These are phyloP conservation scores for Oscheius sp. DNA, from an alignment of 1,140 invertebrate genomes.

Conservation along the genomic window DNA sequence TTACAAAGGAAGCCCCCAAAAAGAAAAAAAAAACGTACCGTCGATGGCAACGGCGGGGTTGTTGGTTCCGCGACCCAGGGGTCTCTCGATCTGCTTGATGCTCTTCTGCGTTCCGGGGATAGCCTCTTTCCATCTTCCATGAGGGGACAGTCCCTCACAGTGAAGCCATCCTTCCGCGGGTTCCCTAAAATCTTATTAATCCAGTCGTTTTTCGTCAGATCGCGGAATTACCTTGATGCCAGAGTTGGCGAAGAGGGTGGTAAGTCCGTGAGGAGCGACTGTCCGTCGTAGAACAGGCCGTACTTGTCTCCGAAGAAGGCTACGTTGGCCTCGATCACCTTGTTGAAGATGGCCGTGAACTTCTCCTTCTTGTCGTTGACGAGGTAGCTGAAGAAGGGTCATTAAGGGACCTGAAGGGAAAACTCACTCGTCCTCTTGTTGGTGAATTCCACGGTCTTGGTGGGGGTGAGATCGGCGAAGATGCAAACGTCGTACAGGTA, in stretches of 20 bases:
- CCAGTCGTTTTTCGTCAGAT: too few species aligned
- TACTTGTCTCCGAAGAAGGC: not conserved
- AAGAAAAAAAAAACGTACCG: not conserved
- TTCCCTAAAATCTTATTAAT: too few species aligned
- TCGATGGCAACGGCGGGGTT: too few species aligned
- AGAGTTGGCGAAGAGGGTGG: too few species aligned
- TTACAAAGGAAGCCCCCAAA: too few species aligned
- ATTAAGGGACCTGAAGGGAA: too few species aligned
- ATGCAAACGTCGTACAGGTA: constrained; percentile 6
- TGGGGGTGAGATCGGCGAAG: not conserved
- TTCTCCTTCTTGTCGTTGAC: not conserved
- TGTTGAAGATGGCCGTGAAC: not conserved
- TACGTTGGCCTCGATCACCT: not conserved
- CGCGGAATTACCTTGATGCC: too few species aligned
- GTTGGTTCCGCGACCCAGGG: not conserved
- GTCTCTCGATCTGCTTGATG: not conserved
- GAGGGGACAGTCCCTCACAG: not conserved
- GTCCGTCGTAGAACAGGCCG: not conserved
- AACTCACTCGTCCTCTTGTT: constrained; percentile 15
- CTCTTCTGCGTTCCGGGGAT: not conserved
- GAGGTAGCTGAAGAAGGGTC: constrained; percentile 1
- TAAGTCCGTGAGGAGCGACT: too few species aligned
- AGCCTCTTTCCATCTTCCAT: not conserved
- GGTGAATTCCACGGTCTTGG: constrained; percentile 10
- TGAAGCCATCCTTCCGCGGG: not conserved